A percentile compares a stretch with the other conserved stretches of the same genome.
These are phyloP conservation scores for Carcinoscorpius rotundicauda DNA, from an alignment of 1,140 invertebrate species.

Conservation along the genomic window DNA sequence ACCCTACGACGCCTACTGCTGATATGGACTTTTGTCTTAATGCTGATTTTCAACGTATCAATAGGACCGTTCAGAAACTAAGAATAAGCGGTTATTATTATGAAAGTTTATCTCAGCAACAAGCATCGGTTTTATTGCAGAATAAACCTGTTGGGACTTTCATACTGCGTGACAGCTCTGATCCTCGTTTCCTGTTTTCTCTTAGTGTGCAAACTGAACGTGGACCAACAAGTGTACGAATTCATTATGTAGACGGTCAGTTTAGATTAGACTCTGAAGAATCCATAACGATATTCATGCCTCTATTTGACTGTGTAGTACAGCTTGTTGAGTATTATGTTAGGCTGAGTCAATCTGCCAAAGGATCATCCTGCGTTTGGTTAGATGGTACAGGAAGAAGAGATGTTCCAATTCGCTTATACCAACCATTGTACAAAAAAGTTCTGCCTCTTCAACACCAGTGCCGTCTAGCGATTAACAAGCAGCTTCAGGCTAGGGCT, in stretches of 20 bases:
- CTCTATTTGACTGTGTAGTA: conserved; percentile 58
- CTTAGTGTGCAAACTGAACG: conserved; percentile 66
- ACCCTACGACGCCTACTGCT: too few species aligned
- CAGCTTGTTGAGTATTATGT: conserved; percentile 63
- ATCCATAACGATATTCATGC: conserved; percentile 47
- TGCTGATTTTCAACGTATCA: too few species aligned
- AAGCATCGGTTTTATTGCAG: conserved; percentile 49
- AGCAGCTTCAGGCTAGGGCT: too few species aligned
- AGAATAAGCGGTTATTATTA: conserved; percentile 54
- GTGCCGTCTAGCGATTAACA: conserved; percentile 43
- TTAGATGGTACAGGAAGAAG: conserved; percentile 56
- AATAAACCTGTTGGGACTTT: conserved; percentile 47
- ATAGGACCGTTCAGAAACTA: conserved; percentile 11
- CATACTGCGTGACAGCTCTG: conserved; percentile 63
- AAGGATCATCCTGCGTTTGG: conserved; percentile 43
- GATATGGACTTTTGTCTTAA: too few species aligned
- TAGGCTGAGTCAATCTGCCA: conserved; percentile 12
- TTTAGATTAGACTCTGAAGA: conserved; percentile 66
- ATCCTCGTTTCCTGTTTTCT: conserved; percentile 62
- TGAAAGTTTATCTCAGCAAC: conserved; percentile 54
- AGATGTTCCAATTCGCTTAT: conserved; percentile 57
- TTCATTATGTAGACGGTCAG: conserved; percentile 54
- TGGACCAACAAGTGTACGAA: conserved; percentile 67
- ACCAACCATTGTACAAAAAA: conserved; percentile 46
- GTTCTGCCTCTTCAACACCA: conserved; percentile 52